phyloP scores from a whole-genome alignment of 2,888 invertebrate species.

The Oscheius sp. region DNA sequence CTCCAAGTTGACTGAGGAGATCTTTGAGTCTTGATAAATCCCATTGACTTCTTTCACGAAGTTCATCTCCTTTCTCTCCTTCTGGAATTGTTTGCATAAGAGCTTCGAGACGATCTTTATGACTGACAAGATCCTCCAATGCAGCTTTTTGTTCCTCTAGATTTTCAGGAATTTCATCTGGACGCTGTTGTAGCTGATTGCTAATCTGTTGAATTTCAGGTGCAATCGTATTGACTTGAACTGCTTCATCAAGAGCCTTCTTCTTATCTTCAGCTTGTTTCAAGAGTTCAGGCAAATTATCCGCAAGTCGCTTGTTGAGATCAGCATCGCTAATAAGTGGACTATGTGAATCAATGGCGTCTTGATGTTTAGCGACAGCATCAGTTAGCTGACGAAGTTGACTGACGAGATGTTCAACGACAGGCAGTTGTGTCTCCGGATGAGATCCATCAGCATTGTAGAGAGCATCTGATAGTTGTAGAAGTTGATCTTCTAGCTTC shows the following conservation, averaged over 20 bases:
- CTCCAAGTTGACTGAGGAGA: constrained; percentile 43
- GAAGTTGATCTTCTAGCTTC: constrained; percentile 9
- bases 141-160: constrained; percentile 46
- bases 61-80: constrained; percentile 40
- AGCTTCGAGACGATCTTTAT: constrained; percentile 44
- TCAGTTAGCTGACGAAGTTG: background rate
- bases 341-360: constrained; percentile 14
- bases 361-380: constrained; percentile 4
- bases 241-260: constrained; percentile 36
- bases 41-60: constrained; percentile 48
- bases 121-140: constrained; percentile 45
- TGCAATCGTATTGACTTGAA: constrained; percentile 38
- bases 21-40: constrained; percentile 52
- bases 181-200: constrained; percentile 39
- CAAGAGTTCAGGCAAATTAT: background rate
- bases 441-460: background rate
- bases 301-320: constrained; percentile 36
- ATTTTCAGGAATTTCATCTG: constrained; percentile 32
- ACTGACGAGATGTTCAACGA: constrained; percentile 2
- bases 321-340: constrained; percentile 34
- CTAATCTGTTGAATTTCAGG: constrained; percentile 44
- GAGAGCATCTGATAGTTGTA: constrained; percentile 1
- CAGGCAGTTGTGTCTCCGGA: constrained; percentile 20
- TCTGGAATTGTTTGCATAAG: constrained; percentile 40
- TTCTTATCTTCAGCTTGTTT: constrained; percentile 30